These are phyloP conservation scores for Falco berigora DNA, from an alignment of 2,797 vertebrate species.

Conservation along the genomic window DNA sequence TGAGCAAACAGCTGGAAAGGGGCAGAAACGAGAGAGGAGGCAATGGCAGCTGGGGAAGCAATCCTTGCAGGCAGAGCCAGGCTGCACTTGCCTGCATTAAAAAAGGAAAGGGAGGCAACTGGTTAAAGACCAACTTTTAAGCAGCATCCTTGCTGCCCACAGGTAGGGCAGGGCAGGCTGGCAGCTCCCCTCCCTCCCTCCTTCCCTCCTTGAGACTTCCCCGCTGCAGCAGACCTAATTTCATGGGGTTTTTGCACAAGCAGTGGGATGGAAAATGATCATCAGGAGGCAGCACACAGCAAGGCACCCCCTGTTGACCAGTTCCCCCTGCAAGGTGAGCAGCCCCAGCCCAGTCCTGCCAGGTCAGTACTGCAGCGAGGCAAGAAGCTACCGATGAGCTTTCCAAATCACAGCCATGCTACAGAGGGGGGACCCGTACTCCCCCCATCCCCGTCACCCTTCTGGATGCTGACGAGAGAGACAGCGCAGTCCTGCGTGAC, in stretches of 20 bases:
- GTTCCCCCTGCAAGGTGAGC: neutral
- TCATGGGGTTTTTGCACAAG: slow-evolving; percentile 41
- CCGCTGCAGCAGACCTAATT: slow-evolving; percentile 16
- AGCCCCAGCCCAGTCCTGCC: neutral
- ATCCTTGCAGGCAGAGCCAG: neutral
- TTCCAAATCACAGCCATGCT: rapidly evolving
- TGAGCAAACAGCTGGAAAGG: neutral
- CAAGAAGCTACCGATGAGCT: neutral
- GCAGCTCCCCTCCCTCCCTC: neutral
- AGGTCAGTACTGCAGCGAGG: neutral
- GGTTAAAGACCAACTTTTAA: neutral
- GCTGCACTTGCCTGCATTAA: rapidly evolving
- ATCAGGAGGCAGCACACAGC: rapidly evolving
- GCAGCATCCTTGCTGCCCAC: neutral
- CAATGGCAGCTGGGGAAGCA: neutral
- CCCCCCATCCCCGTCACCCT: neutral
- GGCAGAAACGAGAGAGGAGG: neutral
- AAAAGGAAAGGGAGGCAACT: neutral
- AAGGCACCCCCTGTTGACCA: neutral
- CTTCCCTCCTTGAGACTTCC: neutral
- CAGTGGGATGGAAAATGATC: slow-evolving; percentile 1
- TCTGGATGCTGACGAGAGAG: slow-evolving; percentile 2
- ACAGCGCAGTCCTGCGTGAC: slow-evolving; percentile 57
- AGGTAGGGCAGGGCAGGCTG: neutral
- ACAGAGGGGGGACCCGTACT: neutral